A percentile compares a stretch with the other conserved stretches of the same genome.
Evolutionary conservation across 2,888 invertebrate genomes (phyloP).

Genomic region (Synanthedon andrenaeformis): DNA sequence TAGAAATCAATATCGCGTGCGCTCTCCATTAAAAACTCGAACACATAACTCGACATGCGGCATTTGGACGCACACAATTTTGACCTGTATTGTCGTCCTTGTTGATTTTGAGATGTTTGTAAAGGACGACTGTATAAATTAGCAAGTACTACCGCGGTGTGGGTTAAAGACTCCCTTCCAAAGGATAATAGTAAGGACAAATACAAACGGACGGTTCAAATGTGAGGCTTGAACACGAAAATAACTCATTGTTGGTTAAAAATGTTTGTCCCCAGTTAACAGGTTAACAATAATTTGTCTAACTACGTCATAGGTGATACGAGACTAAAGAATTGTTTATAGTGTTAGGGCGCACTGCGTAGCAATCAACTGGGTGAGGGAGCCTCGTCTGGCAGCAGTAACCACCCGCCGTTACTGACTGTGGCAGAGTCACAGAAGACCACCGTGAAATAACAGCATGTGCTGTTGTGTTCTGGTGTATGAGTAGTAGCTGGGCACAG

Average conservation of each 20-base stretch:
- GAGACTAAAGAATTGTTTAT: no score
- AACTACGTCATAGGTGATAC: no score
- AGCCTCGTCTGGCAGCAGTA: no score
- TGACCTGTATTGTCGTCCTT: slow-evolving; percentile 22
- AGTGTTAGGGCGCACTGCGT: no score
- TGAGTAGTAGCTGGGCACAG: no score
- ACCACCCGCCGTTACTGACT: no score
- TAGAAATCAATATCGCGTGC: slow-evolving; percentile 20
- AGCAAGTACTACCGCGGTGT: slow-evolving; percentile 61
- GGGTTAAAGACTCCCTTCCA: slow-evolving; percentile 24
- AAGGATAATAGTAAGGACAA: slow-evolving; percentile 29
- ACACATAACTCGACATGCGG: slow-evolving; percentile 1
- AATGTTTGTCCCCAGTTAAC: background rate
- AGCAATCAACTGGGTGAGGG: no score
- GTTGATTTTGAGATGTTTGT: slow-evolving; percentile 48
- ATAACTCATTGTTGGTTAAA: slow-evolving; percentile 1
- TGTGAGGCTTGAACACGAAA: slow-evolving; percentile 6
- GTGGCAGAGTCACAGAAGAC: no score
- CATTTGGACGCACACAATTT: slow-evolving; percentile 10
- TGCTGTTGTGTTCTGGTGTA: no score
- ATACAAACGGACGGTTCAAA: slow-evolving; percentile 17
- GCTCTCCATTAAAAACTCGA: background rate
- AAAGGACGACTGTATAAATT: slow-evolving; percentile 51
- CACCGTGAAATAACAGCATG: no score
- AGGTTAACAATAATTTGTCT: background rate